phyloP scores from a whole-genome alignment of 2,113 vertebrate genomes.

The Antechinus stuartii region DNA sequence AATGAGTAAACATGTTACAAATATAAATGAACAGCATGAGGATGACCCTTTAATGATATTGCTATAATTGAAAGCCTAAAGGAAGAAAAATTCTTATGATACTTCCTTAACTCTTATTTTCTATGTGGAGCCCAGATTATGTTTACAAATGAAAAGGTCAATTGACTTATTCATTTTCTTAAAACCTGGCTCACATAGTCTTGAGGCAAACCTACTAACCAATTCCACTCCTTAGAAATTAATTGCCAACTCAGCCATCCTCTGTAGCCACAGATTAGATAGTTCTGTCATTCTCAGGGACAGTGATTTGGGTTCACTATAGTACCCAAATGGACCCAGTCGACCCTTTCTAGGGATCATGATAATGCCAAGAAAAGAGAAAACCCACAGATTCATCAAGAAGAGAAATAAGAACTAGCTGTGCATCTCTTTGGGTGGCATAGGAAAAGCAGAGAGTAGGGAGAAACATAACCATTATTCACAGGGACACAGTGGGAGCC shows the following conservation, averaged over 20 bases:
- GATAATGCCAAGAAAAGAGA: neutral
- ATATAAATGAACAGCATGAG: neutral
- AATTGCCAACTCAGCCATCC: neutral
- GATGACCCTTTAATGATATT: neutral
- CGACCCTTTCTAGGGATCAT: neutral
- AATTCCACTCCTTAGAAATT: neutral
- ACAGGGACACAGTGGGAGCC: neutral
- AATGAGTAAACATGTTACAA: neutral
- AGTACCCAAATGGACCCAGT: neutral
- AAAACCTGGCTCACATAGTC: neutral
- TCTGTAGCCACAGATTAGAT: neutral
- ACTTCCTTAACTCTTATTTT: neutral
- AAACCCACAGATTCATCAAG: neutral
- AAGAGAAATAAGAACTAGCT: slow-evolving; percentile 15
- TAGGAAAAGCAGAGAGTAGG: neutral
- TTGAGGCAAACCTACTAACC: neutral
- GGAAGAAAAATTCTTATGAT: neutral
- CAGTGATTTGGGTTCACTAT: neutral
- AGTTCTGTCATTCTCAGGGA: neutral
- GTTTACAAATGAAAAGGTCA: neutral
- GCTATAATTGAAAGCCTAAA: neutral
- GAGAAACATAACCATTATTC: accelerated
- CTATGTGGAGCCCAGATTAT: neutral
- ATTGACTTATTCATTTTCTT: neutral
- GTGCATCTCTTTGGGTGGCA: neutral